Percentiles rank a stretch among this genome's conserved stretches.
These are phyloP conservation scores for Spea multiplicata DNA, from an alignment of 2,113 vertebrate genomes.

Conservation along the genomic window DNA sequence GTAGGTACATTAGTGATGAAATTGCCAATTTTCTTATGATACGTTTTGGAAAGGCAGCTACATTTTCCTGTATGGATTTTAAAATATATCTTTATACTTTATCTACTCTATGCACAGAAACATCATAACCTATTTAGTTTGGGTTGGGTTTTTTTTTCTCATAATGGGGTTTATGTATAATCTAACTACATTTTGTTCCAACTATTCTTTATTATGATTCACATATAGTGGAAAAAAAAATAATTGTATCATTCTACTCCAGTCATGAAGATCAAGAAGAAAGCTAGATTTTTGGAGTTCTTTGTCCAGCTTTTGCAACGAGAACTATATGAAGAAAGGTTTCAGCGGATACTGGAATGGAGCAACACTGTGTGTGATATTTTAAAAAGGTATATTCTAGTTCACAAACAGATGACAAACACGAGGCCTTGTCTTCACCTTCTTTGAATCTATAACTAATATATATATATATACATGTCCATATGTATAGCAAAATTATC, in stretches of 20 bases:
- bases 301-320: constrained; percentile 77
- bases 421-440: no score
- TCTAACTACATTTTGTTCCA: no score
- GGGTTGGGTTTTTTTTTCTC: neutral
- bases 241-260: neutral
- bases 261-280: constrained; percentile 83
- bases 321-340: constrained; percentile 75
- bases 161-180: no score
- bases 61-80: constrained; percentile 13
- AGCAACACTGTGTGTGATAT: constrained; percentile 58
- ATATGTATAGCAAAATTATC: no score
- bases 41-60: constrained; percentile 5
- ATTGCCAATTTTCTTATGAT: constrained; percentile 12
- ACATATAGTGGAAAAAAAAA: neutral
- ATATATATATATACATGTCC: no score
- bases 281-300: constrained; percentile 79
- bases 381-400: constrained; percentile 71
- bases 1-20: constrained; percentile 27
- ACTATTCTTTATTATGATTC: neutral
- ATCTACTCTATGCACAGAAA: neutral
- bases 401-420: no score
- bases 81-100: neutral
- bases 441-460: no score
- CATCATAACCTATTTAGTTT: neutral
- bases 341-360: constrained; percentile 70